phyloP scores from a whole-genome alignment of 2,888 invertebrate species.

The Machimus atricapillus region DNA sequence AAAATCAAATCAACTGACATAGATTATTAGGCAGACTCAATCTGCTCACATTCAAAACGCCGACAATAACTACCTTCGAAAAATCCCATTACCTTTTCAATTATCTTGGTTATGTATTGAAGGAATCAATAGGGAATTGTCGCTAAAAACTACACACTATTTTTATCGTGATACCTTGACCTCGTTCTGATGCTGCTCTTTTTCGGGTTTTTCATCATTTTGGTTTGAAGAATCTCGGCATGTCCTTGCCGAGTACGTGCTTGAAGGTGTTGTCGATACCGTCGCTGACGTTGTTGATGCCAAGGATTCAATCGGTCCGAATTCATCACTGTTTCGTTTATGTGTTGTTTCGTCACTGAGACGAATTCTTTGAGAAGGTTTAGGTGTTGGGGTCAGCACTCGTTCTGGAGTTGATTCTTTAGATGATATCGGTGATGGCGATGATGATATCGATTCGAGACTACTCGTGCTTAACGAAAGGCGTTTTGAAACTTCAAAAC shows the following conservation, averaged over 20 bases:
- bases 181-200: background rate
- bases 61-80: background rate
- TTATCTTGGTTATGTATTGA: background rate
- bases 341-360: background rate
- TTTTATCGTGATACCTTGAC: conserved; percentile 15
- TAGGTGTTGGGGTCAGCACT: background rate
- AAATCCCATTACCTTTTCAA: background rate
- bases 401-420: conserved; percentile 15
- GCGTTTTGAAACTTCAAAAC: conserved; percentile 9
- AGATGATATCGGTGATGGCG: conserved; percentile 21
- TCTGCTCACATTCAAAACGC: background rate
- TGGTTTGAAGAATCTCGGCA: background rate
- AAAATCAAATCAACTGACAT: background rate
- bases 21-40: background rate
- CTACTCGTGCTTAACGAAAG: conserved; percentile 21
- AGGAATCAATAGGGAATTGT: background rate
- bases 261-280: background rate
- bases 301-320: background rate
- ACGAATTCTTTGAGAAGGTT: background rate
- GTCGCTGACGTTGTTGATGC: background rate
- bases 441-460: conserved; percentile 23
- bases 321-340: background rate
- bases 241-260: background rate
- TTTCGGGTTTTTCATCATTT: background rate
- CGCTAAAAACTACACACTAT: background rate